Evolutionary conservation across 2,113 vertebrate species (phyloP), one percentile per base, ranked within the genome.

Genomic region (Notarius lentiginosus): DNA sequence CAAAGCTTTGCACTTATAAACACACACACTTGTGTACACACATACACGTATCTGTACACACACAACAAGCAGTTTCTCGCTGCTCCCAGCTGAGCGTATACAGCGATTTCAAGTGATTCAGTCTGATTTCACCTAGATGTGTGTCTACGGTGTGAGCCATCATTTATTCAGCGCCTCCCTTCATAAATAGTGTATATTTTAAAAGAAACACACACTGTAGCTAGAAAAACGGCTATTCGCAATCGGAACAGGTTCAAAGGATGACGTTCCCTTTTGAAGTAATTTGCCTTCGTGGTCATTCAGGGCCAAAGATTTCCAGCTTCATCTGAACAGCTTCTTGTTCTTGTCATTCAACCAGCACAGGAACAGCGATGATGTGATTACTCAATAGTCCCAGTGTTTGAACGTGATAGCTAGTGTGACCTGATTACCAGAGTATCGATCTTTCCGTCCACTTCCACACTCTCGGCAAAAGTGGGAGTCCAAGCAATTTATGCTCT

Each of bases 141-240:
- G 91, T 92, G 91, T 92, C 90, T 91, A 94, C 92, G 92, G 94
- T 93, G 92, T 90, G 92, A 91, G 89, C 88, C 90, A 95, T 95
- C 92, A 95, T 94, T 95, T 94, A 95, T 95, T 94, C 94, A 95
- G 89, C 88, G 73, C 87, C 92, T 91, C 89, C 90, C 87, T 92
- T 94, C 94, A 93, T 94, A 90, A 91, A 91, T 90, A 92, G 92
- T 95, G 93, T 92, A 95, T 94, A 94, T 92, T 94, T 93, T 92
- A 94, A 94, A 89, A 93, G 88, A 49, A 82, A 86, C 77, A 88
- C 80, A 60, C 76, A 89, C 89, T 89, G 27, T 24, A 89, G 91
- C 88, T 86, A 89, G 91, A 90, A 92, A 89, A 88, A 86, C 91
- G 72, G 88, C 79, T 86, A 91, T 91, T 79, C 53, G 56, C 77